These are phyloP conservation scores for Pangasius mekongensis DNA, from an alignment of 2,797 vertebrate species.

Conservation along the genomic window DNA sequence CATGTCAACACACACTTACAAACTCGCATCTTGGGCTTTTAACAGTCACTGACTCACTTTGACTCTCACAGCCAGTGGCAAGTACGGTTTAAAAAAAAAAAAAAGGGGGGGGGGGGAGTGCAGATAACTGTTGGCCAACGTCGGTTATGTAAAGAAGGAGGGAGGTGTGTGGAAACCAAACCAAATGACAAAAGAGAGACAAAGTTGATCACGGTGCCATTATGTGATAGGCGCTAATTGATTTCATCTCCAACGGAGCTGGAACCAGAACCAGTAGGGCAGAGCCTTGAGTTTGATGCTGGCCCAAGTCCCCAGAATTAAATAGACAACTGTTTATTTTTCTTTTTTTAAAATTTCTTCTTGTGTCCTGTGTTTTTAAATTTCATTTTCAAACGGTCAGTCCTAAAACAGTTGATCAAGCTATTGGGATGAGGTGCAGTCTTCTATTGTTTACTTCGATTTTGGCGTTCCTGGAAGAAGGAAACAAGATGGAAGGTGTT, in stretches of 20 bases:
- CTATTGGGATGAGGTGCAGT: constrained; percentile 69
- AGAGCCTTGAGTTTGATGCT: constrained; percentile 71
- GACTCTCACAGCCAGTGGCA: constrained; percentile 37
- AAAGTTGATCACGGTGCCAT: constrained; percentile 61
- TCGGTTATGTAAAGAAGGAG: constrained; percentile 68
- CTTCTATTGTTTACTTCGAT: constrained; percentile 88
- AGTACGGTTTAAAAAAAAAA: constrained; percentile 12
- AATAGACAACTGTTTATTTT: constrained; percentile 74
- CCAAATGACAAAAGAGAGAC: constrained; percentile 59
- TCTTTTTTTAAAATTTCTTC: constrained; percentile 65
- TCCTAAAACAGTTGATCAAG: constrained; percentile 73
- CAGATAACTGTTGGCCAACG: constrained; percentile 74
- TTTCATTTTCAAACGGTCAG: constrained; percentile 71
- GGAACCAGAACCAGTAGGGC: constrained; percentile 63
- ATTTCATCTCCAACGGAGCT: constrained; percentile 69
- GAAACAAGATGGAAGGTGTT: constrained; percentile 21
- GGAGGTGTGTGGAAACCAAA: constrained; percentile 65
- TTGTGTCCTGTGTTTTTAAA: constrained; percentile 65
- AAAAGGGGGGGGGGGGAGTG: constrained; percentile 50
- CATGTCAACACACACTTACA: constrained; percentile 35
- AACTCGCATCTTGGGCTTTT: constrained; percentile 71
- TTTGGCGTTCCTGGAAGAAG: constrained; percentile 86
- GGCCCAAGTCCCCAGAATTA: constrained; percentile 76
- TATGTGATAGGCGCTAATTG: constrained; percentile 68
- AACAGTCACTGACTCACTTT: constrained; percentile 76